Conservation (phyloP, 1,140 invertebrate species). For the Archegozetes longisetosus region DNA sequence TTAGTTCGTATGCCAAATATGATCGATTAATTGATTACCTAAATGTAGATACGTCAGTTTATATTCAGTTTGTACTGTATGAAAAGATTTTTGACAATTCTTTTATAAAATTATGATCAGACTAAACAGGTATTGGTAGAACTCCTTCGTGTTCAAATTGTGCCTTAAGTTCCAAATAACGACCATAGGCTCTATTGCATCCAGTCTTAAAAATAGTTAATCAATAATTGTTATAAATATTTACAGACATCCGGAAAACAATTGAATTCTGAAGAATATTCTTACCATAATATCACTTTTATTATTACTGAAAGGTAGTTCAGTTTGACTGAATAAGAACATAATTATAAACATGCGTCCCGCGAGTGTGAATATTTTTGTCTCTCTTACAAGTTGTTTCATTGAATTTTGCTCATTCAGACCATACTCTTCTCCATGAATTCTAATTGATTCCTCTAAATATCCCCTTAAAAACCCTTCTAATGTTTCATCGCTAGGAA, state of each 20-base stretch:
- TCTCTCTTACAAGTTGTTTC: neutral
- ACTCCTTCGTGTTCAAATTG: no score
- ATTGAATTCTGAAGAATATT: neutral
- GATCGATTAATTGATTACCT: no score
- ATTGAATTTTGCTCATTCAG: neutral
- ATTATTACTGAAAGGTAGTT: neutral
- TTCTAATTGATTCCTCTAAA: neutral
- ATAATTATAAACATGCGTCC: neutral
- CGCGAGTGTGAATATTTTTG: neutral
- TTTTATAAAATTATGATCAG: no score
- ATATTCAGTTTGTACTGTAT: no score
- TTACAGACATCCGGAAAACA: neutral
- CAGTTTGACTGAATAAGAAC: neutral
- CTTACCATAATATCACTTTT: neutral
- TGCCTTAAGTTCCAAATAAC: no score
- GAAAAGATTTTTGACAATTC: no score
- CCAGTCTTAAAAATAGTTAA: no score
- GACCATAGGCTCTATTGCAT: no score
- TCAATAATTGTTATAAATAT: neutral
- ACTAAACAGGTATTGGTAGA: no score
- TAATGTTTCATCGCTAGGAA: neutral
- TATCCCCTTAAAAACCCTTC: neutral
- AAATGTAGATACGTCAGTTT: no score
- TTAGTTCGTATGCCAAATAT: no score
- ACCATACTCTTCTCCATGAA: neutral